Base-by-base conservation (phyloP, 2,113 vertebrate species). In the Phoxinus phoxinus region DNA sequence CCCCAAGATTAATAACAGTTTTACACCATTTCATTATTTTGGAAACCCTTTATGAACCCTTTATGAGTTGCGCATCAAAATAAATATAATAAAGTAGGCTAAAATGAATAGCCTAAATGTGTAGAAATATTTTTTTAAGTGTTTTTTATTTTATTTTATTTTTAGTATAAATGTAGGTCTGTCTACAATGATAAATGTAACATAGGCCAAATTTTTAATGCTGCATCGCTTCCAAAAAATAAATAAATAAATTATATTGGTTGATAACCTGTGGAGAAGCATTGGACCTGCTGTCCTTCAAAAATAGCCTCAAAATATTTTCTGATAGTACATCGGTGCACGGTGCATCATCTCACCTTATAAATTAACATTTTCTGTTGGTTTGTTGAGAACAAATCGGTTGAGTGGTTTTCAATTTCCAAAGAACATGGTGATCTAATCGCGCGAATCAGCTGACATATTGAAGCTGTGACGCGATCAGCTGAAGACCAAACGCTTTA, bases 341-440 rank as follows among this genome's bases (percentile, higher is more conserved):
- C 37, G 77, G 71, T 85, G 83, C 77, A 87, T 87, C 77, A 83
- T 77, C 61, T 75, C 81, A 88, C 84, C 69, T 85, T 84, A 86
- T 86, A 44, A 89, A 91, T 89, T 85, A 88, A 72, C 89, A 88
- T 79, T 84, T 87, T 48, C 81, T 89, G 86, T 81, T 46, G 25
- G 63, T 32, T 82, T 86, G 71, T 61, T 84, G 85, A 72, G 81
- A 87, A 88, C 51, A 85, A 88, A 88, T 72, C 88, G 90, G 86
- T 86, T 90, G 85, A 92, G 73, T 90, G 89, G 77, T 86, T 91
- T 93, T 77, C 85, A 91, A 91, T 92, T 92, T 90, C 77, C 79
- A 89, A 89, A 89, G 84, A 89, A 89, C 86, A 86, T 86, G 84
- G 85, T 82, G 86, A 88, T 88, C 85, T 90, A 87, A 90, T 85